phyloP scores from a whole-genome alignment of 2,797 vertebrate species.

The Poecilia velifera region DNA sequence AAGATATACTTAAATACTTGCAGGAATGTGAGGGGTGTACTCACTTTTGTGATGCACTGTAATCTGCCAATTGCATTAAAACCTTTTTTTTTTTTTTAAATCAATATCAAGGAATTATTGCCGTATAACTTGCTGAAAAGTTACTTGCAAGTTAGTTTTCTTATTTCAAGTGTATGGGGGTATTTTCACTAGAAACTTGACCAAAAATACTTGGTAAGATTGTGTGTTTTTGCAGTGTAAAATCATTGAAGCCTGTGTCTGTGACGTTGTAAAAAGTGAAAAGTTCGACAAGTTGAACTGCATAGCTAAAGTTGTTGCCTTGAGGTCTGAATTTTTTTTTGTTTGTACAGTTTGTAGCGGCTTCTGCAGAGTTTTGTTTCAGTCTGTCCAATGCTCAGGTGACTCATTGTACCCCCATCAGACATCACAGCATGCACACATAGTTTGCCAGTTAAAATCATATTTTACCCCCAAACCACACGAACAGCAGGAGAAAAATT shows the following conservation, averaged over 20 bases:
- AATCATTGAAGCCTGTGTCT: neutral
- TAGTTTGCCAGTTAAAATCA: conserved; percentile 53
- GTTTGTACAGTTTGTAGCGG: conserved; percentile 40
- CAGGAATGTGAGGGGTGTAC: no score
- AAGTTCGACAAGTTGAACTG: neutral
- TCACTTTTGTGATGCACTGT: no score
- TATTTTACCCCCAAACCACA: conserved; percentile 55
- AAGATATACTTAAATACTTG: no score
- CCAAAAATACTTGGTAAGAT: no score
- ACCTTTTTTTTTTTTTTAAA: no score
- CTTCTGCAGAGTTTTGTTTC: conserved; percentile 48
- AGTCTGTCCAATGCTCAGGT: conserved; percentile 56
- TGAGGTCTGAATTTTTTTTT: conserved; percentile 18
- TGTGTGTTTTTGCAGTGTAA: neutral
- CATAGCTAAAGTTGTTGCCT: conserved; percentile 39
- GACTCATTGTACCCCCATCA: conserved; percentile 46
- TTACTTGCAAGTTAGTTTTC: no score
- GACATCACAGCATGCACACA: conserved; percentile 34
- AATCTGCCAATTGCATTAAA: no score
- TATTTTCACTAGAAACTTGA: no score
- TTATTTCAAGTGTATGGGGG: no score
- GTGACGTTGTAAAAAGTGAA: neutral
- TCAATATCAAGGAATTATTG: no score
- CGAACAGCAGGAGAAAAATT: conserved; percentile 50
- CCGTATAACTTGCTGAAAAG: no score